Base-by-base conservation (phyloP, 1,140 invertebrate genomes). In the Sesamia nonagrioides region DNA sequence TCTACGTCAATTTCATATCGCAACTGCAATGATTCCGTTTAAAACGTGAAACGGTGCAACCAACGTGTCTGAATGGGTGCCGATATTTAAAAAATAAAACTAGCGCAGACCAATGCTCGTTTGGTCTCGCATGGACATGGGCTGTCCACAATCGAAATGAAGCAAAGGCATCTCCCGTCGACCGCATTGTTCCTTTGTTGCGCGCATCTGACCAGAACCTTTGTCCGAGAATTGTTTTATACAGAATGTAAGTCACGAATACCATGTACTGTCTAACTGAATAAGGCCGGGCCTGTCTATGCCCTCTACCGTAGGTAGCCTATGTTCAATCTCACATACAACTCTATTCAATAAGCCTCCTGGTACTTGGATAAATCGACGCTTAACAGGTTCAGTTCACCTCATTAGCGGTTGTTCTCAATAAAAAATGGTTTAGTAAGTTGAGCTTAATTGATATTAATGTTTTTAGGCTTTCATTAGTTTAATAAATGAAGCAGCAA, bases 201-300 rank as follows among this genome's bases (percentile, higher is more conserved):
- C 84, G 81, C 78, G 88, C 86, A 89, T 88, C 90, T 93, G 92
- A 88, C 88, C 89, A 89, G 88, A 88, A 90, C 90, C 88, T 93
- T 93, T 94, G 93, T 94, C 91, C 89, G 88, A 92, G 93, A 92
- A 93, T 94, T 94, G 93, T 94, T 94, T 94, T 93, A 91, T 93
- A 93, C 89, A 85, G 91, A 92, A 93, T 93, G 92, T 94, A 94
- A 94, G 93, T 93, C 93, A 94, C 93, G 93, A 94, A 93, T 92
- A 87, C 85, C 88, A 83, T 94, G 92, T 94, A 92, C 87, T 78
- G 86, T 89, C 89, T 91, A 91, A 91, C 89, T 93, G 91, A 92
- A 93, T 94, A 92, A 92, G 88, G 86, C 87, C 84, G 84, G 85
- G 81, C 84, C 79, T 86, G 80, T 86, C 86, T 90, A 79, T 82